Percentiles rank a stretch among this genome's conserved stretches.
Evolutionary conservation across 2,113 vertebrate genomes (phyloP).

Genomic region (Falco punctatus): DNA sequence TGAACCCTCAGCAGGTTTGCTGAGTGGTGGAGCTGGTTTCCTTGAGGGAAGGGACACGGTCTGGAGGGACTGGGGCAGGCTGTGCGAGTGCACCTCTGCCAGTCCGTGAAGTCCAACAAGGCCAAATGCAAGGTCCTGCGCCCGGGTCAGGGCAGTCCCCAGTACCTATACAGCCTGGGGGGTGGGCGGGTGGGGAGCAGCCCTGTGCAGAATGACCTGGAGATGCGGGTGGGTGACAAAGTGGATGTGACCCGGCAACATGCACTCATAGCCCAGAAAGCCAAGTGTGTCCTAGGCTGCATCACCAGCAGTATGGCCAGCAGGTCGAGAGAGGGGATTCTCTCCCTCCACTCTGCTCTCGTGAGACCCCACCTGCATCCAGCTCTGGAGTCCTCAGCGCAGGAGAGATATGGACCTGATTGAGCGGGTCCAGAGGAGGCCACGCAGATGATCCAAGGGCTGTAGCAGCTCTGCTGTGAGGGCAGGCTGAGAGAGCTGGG

Average conservation of each 20-base stretch:
- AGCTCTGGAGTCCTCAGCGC: not conserved
- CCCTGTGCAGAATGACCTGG: too few relatives aligned
- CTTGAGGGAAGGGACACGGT: not conserved
- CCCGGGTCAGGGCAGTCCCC: not conserved
- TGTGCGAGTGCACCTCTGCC: not conserved
- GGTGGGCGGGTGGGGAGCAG: not conserved
- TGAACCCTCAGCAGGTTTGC: not conserved
- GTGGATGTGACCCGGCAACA: too few relatives aligned
- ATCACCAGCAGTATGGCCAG: too few relatives aligned
- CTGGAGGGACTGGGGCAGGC: not conserved
- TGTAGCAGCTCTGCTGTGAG: not conserved
- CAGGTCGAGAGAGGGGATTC: too few relatives aligned
- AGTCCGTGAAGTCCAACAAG: not conserved
- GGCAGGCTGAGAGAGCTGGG: not conserved
- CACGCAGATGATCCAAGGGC: rapidly evolving
- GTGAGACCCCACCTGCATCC: not conserved
- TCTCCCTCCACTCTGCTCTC: too few relatives aligned
- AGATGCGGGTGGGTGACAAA: too few relatives aligned
- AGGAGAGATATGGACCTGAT: not conserved
- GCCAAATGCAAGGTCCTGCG: not conserved
- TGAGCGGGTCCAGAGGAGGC: not conserved
- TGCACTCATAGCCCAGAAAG: too few relatives aligned
- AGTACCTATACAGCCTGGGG: not conserved
- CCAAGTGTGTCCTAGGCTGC: too few relatives aligned
- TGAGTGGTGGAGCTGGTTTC: not conserved